Evolutionary conservation across 2,113 vertebrate species (phyloP), one percentile per base, ranked within the genome.

Genomic region (Hirundichthys speculiger): DNA sequence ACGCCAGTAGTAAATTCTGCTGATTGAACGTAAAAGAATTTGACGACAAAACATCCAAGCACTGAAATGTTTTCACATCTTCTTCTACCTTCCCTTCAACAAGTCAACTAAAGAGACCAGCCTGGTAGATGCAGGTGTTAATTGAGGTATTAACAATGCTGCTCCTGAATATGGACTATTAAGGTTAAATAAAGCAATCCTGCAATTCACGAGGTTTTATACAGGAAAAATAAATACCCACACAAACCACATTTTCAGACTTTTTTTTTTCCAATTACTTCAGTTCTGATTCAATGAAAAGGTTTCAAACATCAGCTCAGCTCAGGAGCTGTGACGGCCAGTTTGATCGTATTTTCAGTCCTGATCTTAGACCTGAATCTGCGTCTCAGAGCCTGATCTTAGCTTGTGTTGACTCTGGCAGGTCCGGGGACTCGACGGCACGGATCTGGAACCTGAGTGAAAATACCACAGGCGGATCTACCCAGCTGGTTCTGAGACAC

Each of bases 361-460:
- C 24, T 47, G 65, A 65, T 66, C 68, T 57, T n/a, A 48, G 54
- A 22, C 41, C 15, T 25, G 9, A 7, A 10, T 7, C 6, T 13
- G 11, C 18, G 18, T 39, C 40, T 19, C 1, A 1, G n/a, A 20
- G 38, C 11, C 30, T 70, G 73, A 77, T 3, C 39, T 48, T 21
- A 21, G 16, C 24, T 38, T 53, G 10, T 47, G 24, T 54, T 51
- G 2, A 34, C 62, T 49, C 1, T 5, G 2, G 22, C 65, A 90
- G 88, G 54, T 99, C 98, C 2, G 98, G 98, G 15, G 98, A 99
- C 85, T 99, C 98, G 0, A 99, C 98, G 21, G 98, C 98, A 1
- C 93, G 98, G 74, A 99, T 99, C 85, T 99, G 98, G 98, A 99
- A 99, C 92, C 94, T 99, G 64, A 98, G 95, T 62, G 98, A 99